Conservation (phyloP, 2,113 vertebrate species). For the Rattus rattus region DNA sequence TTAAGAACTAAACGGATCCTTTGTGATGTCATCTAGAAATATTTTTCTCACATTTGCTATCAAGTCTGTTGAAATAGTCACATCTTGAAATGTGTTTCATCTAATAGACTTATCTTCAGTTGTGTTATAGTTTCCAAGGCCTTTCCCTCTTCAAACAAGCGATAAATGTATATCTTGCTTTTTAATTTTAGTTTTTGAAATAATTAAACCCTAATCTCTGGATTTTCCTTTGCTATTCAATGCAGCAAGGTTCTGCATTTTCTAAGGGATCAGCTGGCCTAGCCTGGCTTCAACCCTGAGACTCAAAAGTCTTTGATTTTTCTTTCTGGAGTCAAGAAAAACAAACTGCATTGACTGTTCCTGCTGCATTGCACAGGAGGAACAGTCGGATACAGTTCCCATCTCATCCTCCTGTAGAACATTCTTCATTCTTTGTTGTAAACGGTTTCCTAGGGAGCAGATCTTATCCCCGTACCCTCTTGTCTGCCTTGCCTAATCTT, state of each 20-base stretch:
- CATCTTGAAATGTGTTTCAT: slow-evolving; percentile 33
- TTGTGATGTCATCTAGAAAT: slow-evolving; percentile 14
- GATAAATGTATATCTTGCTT: neutral
- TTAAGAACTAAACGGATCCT: slow-evolving; percentile 20
- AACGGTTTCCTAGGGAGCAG: slow-evolving; percentile 64
- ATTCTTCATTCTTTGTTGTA: slow-evolving; percentile 44
- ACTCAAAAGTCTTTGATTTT: neutral
- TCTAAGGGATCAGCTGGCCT: neutral
- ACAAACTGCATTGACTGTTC: too few relatives aligned
- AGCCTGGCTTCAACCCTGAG: neutral
- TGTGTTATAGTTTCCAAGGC: slow-evolving; percentile 29
- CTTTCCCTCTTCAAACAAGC: neutral
- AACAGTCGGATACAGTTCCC: neutral
- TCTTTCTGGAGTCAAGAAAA: neutral
- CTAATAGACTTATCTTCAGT: neutral
- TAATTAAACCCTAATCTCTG: slow-evolving; percentile 20
- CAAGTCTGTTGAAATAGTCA: slow-evolving; percentile 36
- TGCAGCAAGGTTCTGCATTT: neutral
- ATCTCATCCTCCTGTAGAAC: slow-evolving; percentile 18
- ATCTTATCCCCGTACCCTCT: neutral
- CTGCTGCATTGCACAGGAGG: neutral
- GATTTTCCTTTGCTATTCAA: neutral
- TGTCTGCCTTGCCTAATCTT: slow-evolving; percentile 8
- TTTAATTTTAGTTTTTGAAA: slow-evolving; percentile 9
- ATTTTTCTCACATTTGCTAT: slow-evolving; percentile 47